phyloP scores from a whole-genome alignment of 2,888 invertebrate species.

The Halictus ligatus region DNA sequence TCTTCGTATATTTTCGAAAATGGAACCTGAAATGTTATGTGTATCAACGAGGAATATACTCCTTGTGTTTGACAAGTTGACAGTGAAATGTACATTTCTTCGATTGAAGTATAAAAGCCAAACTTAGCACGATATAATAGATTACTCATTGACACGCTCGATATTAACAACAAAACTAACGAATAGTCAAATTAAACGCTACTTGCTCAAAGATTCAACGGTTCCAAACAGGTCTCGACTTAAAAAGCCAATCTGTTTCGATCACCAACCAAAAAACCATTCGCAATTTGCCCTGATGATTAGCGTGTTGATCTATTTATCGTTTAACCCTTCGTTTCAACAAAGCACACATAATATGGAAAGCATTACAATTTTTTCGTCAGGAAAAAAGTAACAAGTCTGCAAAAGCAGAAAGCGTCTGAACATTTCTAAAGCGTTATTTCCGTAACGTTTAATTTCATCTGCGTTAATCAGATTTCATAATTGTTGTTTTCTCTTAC shows the following conservation, averaged over 20 bases:
- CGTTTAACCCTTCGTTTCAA: constrained; percentile 28
- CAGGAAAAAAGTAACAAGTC: not conserved
- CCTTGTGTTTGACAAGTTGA: not conserved
- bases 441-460: not conserved
- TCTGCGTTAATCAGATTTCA: not conserved
- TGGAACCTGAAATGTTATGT: not conserved
- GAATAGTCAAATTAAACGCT: constrained; percentile 11
- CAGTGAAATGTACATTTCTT: not conserved
- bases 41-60: not conserved
- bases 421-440: not conserved
- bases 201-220: constrained; percentile 7
- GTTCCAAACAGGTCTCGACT: not conserved
- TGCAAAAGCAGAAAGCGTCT: no score
- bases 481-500: not conserved
- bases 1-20: constrained; percentile 4
- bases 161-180: not conserved
- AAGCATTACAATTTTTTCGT: not conserved
- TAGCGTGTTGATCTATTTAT: constrained; percentile 11
- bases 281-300: constrained; percentile 25
- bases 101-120: not conserved
- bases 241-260: not conserved
- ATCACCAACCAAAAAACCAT: not conserved
- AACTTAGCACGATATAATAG: not conserved
- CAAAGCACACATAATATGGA: no score
- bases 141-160: not conserved